Evolutionary conservation across 2,888 invertebrate genomes (phyloP).

Genomic region (Stegophylla sp.): DNA sequence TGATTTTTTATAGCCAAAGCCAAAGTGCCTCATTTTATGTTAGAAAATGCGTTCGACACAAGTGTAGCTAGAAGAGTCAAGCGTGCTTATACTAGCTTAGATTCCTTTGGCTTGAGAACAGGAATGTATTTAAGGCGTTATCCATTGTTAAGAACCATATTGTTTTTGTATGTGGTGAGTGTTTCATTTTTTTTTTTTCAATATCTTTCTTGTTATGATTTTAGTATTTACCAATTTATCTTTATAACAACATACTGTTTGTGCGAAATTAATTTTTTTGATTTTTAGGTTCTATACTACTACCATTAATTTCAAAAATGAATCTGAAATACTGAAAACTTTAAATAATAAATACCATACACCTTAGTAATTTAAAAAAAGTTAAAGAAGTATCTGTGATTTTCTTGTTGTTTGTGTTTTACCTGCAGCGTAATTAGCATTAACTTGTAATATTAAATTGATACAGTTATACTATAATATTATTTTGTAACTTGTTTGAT

Average conservation of each 20-base stretch:
- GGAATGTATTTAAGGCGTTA: constrained; percentile 82
- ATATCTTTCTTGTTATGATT: neutral
- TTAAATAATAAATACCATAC: too few relatives aligned
- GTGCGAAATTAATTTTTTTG: too few relatives aligned
- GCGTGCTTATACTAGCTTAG: constrained; percentile 77
- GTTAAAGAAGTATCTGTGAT: too few relatives aligned
- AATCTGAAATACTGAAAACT: too few relatives aligned
- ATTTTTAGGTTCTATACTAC: too few relatives aligned
- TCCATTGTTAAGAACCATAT: constrained; percentile 80
- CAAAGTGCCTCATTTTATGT: constrained; percentile 74
- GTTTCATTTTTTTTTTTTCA: constrained; percentile 4
- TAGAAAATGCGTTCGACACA: constrained; percentile 79
- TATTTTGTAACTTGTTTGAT: too few relatives aligned
- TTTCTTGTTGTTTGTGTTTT: too few relatives aligned
- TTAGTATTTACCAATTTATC: neutral
- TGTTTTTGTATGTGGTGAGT: constrained; percentile 83
- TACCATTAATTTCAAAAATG: too few relatives aligned
- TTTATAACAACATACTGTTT: neutral
- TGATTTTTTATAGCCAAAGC: constrained; percentile 68
- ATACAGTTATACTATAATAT: too few relatives aligned
- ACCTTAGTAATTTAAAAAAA: too few relatives aligned
- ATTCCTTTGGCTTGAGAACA: constrained; percentile 78
- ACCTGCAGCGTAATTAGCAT: too few relatives aligned
- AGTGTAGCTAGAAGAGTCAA: constrained; percentile 78
- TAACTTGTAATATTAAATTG: too few relatives aligned